Base-by-base conservation (phyloP, 2,888 invertebrate genomes). In the Phytoseiulus persimilis region DNA sequence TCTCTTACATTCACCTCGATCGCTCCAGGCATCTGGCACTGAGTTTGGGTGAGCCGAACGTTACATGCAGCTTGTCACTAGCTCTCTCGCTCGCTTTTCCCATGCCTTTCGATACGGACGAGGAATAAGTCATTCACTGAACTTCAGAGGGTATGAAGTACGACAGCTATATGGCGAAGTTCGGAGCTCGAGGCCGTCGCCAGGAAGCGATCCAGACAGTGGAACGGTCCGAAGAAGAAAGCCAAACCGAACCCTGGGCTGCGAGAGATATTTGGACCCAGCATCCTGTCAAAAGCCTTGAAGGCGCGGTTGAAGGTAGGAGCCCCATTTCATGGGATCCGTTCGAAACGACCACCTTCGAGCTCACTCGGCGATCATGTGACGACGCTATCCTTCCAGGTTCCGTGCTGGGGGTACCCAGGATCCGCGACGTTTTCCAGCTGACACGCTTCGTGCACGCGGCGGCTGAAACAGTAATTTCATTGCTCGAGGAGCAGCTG, bases 131-230 rank as follows among this genome's bases (percentile, higher is more conserved):
- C 2, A 84, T 18, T 84, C 18, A 28, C 6, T 32, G 18, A 39
- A 32, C 14, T 18, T 5, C 87, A 87, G 87, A 87, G 87, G 87
- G 87, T 45, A 33, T 87, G n/a, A 31, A 87, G 23, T 87, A 87
- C 31, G 87, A 87, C 87, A 33, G 33, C 87, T 87, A 87, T 87
- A 87, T 87, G 87, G 87, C 87, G 28, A 45, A 33, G 87, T 87
- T 87, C 32, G 87, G 87, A 0, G 87, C 87, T n/a, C 33, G 87
- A 39, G 87, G 45, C 32, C 87, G 87, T n/a, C 33, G 33, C 5
- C 87, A 87, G 33, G 33, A 23, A 32, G 87, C 87, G 11, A 33
- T 33, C 11, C 87, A 87, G 18, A 87, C 87, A 0, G 11, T 33
- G 0, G 87, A 87, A 87, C 87, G 87, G 11, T 33, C 45, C 31